phyloP scores from a whole-genome alignment of 2,113 vertebrate genomes.

The Ciconia maguari region DNA sequence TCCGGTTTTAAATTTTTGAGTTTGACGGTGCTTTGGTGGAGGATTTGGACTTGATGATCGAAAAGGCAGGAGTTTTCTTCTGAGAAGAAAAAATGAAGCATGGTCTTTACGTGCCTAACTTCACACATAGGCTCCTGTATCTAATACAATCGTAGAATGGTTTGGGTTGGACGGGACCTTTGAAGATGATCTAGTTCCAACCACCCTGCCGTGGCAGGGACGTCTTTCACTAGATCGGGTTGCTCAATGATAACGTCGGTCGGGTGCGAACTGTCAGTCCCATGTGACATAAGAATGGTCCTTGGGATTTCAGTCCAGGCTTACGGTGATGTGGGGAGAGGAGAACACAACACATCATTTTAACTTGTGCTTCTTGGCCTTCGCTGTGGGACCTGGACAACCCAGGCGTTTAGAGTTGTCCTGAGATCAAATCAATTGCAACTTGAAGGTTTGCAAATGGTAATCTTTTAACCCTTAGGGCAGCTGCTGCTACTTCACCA shows the following conservation, averaged over 20 bases:
- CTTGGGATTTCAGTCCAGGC: not conserved
- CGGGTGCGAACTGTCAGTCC: not conserved
- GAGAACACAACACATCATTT: not conserved
- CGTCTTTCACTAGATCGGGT: not conserved
- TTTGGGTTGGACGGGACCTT: not conserved
- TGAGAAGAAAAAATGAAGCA: rapidly evolving
- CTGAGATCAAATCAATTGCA: not conserved
- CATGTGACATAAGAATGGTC: not conserved
- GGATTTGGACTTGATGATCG: not conserved
- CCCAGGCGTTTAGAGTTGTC: not conserved
- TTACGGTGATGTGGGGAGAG: not conserved
- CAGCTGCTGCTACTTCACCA: not conserved
- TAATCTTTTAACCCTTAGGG: not conserved
- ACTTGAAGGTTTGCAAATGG: not conserved
- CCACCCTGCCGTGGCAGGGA: not conserved
- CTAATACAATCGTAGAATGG: not conserved
- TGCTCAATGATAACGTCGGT: rapidly evolving
- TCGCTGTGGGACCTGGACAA: not conserved
- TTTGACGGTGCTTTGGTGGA: not conserved
- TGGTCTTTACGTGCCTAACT: too few relatives aligned
- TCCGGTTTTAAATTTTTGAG: not conserved
- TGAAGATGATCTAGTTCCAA: not conserved
- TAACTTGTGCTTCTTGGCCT: not conserved
- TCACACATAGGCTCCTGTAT: not conserved
- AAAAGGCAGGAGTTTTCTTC: not conserved